Evolutionary conservation across 2,888 invertebrate genomes (phyloP), one percentile per base, ranked within the genome.

Genomic region (Cheilosia urbana): DNA sequence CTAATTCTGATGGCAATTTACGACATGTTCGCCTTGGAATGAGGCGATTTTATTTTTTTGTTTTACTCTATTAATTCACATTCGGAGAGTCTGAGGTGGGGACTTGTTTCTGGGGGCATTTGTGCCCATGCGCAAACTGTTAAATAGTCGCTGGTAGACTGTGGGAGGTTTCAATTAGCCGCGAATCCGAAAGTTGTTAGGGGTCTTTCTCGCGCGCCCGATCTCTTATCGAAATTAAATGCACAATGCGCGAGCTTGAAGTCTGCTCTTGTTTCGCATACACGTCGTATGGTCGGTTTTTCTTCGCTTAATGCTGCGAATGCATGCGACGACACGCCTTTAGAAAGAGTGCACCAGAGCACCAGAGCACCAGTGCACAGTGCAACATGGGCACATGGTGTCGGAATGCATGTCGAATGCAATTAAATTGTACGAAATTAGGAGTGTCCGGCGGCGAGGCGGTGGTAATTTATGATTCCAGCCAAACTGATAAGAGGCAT

Each of bases 81-180:
- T 76, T 81, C 63, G 27, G 27, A 27, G 27, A 27, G 27, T 6
- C 7, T 68, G 57, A 13, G 13, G 19, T 19, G 24, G 2, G 24
- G 24, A 24, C 24, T 71, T 27, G 21, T 19, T 2, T 21, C 17
- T 19, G 11, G 51, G 37, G 34, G n/a, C 17, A 17, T 5, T n/a
- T 21, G 51, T 47, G 73, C 30, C 49, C 68, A 77, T 65, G 83
- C 57, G 68, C 62, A 57, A 15, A 49, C 34, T 34, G 60, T 40
- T 17, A 15, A 45, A n/a, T 2, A n/a, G 21, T 27, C 30, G 30
- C 30, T 9, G 30, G 30, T 66, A n/a, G n/a, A 19, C 76, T 81
- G 81, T 85, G 85, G 85, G 85, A 85, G 85, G 85, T 81, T 81
- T 85, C 85, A 85, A 85, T 85, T 85, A 85, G 81, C 62, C 27